Base-by-base conservation (phyloP, 2,113 vertebrate genomes). In the Barnardius zonarius region DNA sequence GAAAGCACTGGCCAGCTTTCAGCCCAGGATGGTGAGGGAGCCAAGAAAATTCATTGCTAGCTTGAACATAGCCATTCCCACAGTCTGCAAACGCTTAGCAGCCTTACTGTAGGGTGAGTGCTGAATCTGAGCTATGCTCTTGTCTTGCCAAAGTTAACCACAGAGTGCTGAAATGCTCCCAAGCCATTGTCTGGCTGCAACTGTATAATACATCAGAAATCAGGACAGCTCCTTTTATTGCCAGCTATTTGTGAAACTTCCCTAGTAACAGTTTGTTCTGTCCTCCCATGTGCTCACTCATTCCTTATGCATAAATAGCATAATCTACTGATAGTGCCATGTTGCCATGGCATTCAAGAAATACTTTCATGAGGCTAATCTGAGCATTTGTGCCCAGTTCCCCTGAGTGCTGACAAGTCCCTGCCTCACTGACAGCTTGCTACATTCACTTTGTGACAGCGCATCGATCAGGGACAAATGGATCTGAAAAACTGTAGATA, bases 141-240 rank as follows among this genome's bases (percentile, higher is more conserved):
- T 77, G 51, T 33, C 68, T 59, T 93, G 76, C 85, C 93, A 85
- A 67, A 33, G 37, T 76, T 77, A 93, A 94, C 84, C 82, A 86
- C 59, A 28, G 20, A 27, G 55, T 81, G 76, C 83, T 97, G 90
- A 95, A 95, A 63, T 27, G 37, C 55, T 86, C 83, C 81, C 83
- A 79, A 89, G 41, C 62, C 52, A 57, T 79, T 91, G 52, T 68
- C 62, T 95, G 87, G 48, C 70, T 95, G 63, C 35, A 87, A 8
- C 59, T 66, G 67, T 41, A 5, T 31, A 62, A 78, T 17, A 17
- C 17, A 37, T 59, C 43, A 93, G 75, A 86, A 86, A 88, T 83
- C 46, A 86, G 72, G 23, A 73, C 52, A 93, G 66, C 27, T 91
- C 30, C 52, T 89, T 86, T 85, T 78, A 73, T 52, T 90, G 70